Percentiles rank a stretch among this genome's conserved stretches.
Conservation (phyloP, 2,797 vertebrate species). For the Masticophis lateralis region DNA sequence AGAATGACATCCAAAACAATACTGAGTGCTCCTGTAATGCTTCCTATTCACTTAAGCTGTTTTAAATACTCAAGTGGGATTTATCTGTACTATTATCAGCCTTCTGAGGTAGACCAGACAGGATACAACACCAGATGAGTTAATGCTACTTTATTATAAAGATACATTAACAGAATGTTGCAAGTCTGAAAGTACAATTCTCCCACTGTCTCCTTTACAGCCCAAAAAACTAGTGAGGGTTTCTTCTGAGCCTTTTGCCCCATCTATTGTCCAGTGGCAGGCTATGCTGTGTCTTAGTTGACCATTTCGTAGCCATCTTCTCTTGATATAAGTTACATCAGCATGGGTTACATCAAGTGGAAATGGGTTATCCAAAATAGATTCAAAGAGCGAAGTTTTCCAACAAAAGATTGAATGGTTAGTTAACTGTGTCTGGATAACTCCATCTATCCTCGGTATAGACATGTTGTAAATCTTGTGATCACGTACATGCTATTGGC, state of each 20-base stretch:
- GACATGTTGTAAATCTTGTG: background rate
- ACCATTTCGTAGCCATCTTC: background rate
- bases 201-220: background rate
- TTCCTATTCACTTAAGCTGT: background rate
- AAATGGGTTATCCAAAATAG: background rate
- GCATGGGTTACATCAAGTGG: background rate
- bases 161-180: background rate
- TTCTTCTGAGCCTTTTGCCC: background rate
- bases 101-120: background rate
- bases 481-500: background rate
- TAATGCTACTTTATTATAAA: background rate
- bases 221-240: background rate
- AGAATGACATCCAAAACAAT: constrained; percentile 3
- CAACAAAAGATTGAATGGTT: background rate
- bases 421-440: background rate
- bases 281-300: background rate
- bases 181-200: background rate
- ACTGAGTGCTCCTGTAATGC: background rate
- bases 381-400: background rate
- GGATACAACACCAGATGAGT: background rate
- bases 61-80: background rate
- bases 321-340: background rate
- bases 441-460: background rate
- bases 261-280: background rate
- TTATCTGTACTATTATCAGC: background rate